Conservation (phyloP, 2,888 invertebrate species). For the Mystacides longicornis region DNA sequence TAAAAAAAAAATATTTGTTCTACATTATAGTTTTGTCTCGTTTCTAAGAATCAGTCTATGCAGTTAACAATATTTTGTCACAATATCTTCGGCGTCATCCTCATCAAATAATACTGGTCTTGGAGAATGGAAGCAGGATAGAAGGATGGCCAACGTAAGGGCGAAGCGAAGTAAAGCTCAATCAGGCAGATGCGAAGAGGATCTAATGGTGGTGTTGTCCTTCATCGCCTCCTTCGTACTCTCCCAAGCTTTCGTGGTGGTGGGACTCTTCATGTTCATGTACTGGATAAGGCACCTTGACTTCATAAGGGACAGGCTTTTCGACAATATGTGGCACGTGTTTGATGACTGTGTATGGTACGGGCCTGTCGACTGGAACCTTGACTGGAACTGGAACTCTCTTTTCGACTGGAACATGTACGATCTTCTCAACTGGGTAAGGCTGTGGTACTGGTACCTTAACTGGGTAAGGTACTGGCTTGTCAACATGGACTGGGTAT, state of each 20-base stretch:
- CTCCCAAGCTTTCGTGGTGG: conserved; percentile 25
- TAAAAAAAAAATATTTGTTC: conserved; percentile 6
- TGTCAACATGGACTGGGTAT: conserved; percentile 68
- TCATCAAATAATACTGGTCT: no score
- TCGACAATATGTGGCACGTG: conserved; percentile 61
- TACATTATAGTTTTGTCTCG: conserved; percentile 23
- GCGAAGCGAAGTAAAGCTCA: no score
- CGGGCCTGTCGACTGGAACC: conserved; percentile 53
- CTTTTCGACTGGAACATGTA: conserved; percentile 60
- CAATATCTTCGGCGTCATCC: neutral
- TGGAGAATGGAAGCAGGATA: no score
- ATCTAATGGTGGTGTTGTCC: conserved; percentile 38
- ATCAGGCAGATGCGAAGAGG: conserved; percentile 5
- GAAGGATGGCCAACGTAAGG: no score
- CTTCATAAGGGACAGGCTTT: conserved; percentile 60
- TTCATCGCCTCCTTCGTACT: conserved; percentile 28
- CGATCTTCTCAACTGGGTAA: conserved; percentile 59
- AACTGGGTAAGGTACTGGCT: conserved; percentile 68
- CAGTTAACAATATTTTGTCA: conserved; percentile 21
- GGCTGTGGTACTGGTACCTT: conserved; percentile 67
- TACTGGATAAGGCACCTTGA: conserved; percentile 62
- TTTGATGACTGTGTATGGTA: conserved; percentile 57
- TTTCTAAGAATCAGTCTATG: conserved; percentile 25
- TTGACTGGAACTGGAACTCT: conserved; percentile 59
- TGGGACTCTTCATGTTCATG: conserved; percentile 35